These are phyloP conservation scores for Hydrochoerus hydrochaeris DNA, from an alignment of 2,113 vertebrate genomes.

Conservation along the genomic window DNA sequence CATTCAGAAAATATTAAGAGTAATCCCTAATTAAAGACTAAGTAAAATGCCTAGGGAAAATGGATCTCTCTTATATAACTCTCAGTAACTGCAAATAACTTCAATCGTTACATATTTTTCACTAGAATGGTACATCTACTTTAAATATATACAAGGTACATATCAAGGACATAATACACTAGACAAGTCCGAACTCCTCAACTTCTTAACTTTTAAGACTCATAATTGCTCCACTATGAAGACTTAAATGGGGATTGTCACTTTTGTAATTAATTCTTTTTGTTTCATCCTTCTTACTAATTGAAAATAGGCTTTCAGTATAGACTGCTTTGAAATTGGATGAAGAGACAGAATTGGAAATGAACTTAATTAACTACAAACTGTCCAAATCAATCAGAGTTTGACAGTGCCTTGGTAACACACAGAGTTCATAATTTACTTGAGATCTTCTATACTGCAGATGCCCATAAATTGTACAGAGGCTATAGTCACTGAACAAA, in stretches of 20 bases:
- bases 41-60: constrained; percentile 22
- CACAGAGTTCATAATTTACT: constrained; percentile 86
- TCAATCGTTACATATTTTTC: neutral
- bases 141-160: constrained; percentile 78
- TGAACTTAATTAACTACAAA: constrained; percentile 90
- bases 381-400: constrained; percentile 89
- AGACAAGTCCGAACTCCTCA: constrained; percentile 86
- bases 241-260: constrained; percentile 87
- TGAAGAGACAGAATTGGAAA: constrained; percentile 88
- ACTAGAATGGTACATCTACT: constrained; percentile 11
- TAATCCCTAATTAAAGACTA: constrained; percentile 39
- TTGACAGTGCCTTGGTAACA: constrained; percentile 83
- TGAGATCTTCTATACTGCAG: constrained; percentile 79
- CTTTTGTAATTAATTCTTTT: constrained; percentile 89
- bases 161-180: constrained; percentile 80
- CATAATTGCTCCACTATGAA: constrained; percentile 85
- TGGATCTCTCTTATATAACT: constrained; percentile 49
- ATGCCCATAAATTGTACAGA: constrained; percentile 83
- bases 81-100: constrained; percentile 46
- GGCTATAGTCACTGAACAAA: constrained; percentile 81
- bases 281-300: constrained; percentile 88
- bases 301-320: constrained; percentile 88
- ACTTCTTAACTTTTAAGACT: constrained; percentile 87
- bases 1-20: constrained; percentile 28
- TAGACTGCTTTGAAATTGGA: constrained; percentile 87